Conservation (phyloP, 1,140 invertebrate species). For the Galleria mellonella region DNA sequence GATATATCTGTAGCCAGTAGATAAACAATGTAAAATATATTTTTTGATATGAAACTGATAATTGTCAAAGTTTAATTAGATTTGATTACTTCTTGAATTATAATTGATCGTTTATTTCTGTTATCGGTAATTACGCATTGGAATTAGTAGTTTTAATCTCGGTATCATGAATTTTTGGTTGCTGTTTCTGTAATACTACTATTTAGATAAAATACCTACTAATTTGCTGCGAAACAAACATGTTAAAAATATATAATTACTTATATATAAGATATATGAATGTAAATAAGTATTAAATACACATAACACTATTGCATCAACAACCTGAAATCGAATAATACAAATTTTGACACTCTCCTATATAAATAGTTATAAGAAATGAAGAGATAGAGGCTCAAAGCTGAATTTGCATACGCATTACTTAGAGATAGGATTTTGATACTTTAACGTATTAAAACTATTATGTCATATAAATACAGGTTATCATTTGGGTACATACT, state of each 20-base stretch:
- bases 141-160: no score
- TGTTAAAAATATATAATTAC: not conserved
- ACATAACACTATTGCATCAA: not conserved
- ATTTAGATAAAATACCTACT: no score
- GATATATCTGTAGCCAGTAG: no score
- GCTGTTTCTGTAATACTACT: no score
- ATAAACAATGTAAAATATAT: no score
- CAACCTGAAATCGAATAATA: not conserved
- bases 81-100: no score
- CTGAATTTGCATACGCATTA: conserved; percentile 38
- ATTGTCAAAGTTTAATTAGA: no score
- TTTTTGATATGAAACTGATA: no score
- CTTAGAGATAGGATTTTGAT: conserved; percentile 62
- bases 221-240: no score
- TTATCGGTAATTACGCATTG: no score
- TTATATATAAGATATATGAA: not conserved
- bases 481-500: conserved; percentile 29
- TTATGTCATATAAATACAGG: conserved; percentile 13
- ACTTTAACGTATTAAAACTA: conserved; percentile 29
- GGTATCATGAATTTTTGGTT: no score
- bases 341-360: not conserved
- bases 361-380: not conserved
- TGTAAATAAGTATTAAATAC: conserved; percentile 7
- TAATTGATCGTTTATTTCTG: no score
- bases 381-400: not conserved